These are phyloP conservation scores for Malurus splendens DNA, from an alignment of 2,797 vertebrate species.

Conservation along the genomic window DNA sequence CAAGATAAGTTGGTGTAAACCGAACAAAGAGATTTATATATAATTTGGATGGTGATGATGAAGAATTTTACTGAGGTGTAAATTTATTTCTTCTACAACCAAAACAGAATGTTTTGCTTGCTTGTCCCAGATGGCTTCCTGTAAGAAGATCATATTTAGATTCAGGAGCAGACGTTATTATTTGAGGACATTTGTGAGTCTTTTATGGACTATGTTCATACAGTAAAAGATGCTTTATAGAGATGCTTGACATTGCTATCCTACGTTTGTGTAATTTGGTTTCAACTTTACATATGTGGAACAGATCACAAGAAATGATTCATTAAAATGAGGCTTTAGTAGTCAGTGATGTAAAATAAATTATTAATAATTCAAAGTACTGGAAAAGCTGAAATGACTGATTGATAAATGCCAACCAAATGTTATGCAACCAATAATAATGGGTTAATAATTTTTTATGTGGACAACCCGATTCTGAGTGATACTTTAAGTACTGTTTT, in stretches of 20 bases:
- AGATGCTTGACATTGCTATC: not conserved
- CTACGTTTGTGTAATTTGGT: not conserved
- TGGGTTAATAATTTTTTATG: not conserved
- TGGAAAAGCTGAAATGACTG: not conserved
- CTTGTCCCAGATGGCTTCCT: conserved; percentile 28
- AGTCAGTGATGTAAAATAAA: not conserved
- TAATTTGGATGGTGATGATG: not conserved
- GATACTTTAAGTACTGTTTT: not conserved
- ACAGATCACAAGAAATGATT: not conserved
- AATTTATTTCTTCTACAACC: not conserved
- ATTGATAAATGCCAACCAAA: not conserved
- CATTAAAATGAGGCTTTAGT: not conserved
- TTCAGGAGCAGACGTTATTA: conserved; percentile 24
- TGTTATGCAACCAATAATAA: not conserved
- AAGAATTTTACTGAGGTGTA: not conserved
- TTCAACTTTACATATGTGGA: not conserved
- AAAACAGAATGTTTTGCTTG: conserved; percentile 11
- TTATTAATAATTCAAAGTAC: not conserved
- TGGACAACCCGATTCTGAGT: not conserved
- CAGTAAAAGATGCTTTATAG: conserved; percentile 7
- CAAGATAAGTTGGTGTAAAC: not conserved
- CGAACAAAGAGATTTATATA: not conserved
- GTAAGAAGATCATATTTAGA: conserved; percentile 37
- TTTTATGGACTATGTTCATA: conserved; percentile 1
- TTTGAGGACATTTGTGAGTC: conserved; percentile 30